Conservation (phyloP, 2,888 invertebrate species). For the Torymus tubicola region DNA sequence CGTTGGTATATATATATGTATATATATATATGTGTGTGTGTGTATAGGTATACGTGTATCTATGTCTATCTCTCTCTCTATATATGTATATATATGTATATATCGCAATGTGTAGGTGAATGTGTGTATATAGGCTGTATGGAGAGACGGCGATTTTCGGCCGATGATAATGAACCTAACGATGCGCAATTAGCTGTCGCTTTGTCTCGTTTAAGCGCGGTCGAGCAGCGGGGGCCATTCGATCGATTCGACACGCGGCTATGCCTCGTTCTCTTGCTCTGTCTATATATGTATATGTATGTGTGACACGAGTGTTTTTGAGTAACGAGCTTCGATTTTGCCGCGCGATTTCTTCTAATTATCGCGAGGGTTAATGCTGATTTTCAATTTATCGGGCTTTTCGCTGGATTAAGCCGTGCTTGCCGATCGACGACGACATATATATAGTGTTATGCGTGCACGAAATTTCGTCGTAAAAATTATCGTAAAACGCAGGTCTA, state of each 20-base stretch:
- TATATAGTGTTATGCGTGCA: no score
- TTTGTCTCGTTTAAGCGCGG: conserved; percentile 43
- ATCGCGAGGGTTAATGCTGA: conserved; percentile 3
- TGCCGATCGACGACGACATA: no score
- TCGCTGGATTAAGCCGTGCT: conserved; percentile 8
- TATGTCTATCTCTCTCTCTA: no score
- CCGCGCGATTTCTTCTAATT: conserved; percentile 26
- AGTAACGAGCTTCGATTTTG: conserved; percentile 19
- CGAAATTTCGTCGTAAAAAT: no score
- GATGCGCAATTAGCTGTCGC: conserved; percentile 57
- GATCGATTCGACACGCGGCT: conserved; percentile 1
- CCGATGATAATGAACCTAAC: conserved; percentile 57
- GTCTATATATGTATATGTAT: not conserved
- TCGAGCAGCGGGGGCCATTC: not conserved
- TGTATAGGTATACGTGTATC: no score
- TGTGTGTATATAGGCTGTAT: not conserved
- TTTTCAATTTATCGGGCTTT: conserved; percentile 35
- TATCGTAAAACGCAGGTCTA: no score
- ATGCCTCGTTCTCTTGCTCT: not conserved
- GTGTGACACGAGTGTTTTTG: conserved; percentile 30
- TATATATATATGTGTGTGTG: no score
- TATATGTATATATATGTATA: no score
- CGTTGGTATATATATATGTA: no score
- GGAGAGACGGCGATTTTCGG: conserved; percentile 47
- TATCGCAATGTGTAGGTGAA: no score